Conservation (phyloP, 2,888 invertebrate genomes). For the Branchellion lobata region DNA sequence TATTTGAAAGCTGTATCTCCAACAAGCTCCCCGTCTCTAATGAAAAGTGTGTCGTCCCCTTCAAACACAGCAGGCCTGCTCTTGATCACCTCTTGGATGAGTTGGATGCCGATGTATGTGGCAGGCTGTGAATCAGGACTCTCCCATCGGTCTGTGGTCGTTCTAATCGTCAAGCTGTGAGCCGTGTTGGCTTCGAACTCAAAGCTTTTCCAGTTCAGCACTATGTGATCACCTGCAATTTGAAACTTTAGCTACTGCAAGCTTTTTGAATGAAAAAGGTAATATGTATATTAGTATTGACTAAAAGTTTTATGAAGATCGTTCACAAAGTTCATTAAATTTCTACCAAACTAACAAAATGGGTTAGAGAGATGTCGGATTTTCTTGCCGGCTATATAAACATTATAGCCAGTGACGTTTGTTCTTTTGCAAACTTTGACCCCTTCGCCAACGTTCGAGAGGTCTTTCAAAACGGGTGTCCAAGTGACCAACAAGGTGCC, state of each 20-base stretch:
- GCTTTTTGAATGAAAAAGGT: too few species aligned
- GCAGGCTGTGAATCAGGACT: constrained; percentile 44
- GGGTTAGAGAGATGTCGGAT: constrained; percentile 46
- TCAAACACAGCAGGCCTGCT: constrained; percentile 16
- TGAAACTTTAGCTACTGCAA: not conserved
- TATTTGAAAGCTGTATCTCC: too few species aligned
- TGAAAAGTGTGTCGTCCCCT: too few species aligned
- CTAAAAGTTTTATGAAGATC: too few species aligned
- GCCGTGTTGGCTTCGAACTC: constrained; percentile 33
- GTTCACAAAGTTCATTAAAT: too few species aligned
- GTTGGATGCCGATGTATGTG: constrained; percentile 28
- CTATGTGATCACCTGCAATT: constrained; percentile 45
- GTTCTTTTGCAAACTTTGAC: not conserved
- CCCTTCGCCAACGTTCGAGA: not conserved
- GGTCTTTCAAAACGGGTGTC: constrained; percentile 71
- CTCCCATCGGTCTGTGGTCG: constrained; percentile 43
- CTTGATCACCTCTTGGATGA: constrained; percentile 32
- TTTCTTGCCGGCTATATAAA: constrained; percentile 43
- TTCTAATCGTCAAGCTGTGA: constrained; percentile 39
- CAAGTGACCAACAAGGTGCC: constrained; percentile 96
- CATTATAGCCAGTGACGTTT: constrained; percentile 46
- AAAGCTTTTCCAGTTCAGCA: constrained; percentile 41
- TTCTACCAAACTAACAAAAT: constrained; percentile 41
- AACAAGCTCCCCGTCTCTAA: too few species aligned
- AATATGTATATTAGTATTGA: too few species aligned